phyloP scores from a whole-genome alignment of 2,888 invertebrate genomes.

The Trichacis sp. region DNA sequence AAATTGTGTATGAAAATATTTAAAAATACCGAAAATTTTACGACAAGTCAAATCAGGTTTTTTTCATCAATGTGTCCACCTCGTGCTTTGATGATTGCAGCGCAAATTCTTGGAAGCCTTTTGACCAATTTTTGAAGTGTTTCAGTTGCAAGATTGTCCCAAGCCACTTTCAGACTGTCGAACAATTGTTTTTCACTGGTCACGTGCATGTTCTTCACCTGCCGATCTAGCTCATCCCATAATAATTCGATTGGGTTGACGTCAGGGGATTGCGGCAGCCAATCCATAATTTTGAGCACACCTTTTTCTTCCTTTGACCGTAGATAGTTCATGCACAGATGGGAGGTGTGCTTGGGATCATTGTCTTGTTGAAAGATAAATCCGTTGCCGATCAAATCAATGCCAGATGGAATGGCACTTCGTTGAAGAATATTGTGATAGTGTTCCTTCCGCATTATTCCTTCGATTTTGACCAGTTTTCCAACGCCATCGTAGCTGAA shows the following conservation, averaged over 20 bases:
- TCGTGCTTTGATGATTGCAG: too few relatives aligned
- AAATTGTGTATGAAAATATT: too few relatives aligned
- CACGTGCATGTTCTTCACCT: too few relatives aligned
- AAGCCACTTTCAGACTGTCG: too few relatives aligned
- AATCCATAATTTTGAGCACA: background rate
- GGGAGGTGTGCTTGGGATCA: too few relatives aligned
- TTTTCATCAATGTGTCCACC: too few relatives aligned
- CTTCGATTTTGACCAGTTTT: conserved; percentile 32
- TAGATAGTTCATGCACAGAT: conserved; percentile 1
- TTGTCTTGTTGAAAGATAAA: conserved; percentile 12
- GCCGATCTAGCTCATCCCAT: background rate
- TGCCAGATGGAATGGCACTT: conserved; percentile 7
- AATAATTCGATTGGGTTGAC: background rate
- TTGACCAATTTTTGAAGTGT: too few relatives aligned
- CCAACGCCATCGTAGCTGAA: conserved; percentile 22
- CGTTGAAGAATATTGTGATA: conserved; percentile 25
- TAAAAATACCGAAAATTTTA: too few relatives aligned
- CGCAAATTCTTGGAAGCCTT: too few relatives aligned
- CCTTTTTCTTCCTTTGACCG: background rate
- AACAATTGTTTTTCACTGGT: too few relatives aligned
- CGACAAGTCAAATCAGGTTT: too few relatives aligned
- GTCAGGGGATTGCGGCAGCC: background rate
- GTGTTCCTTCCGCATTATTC: conserved; percentile 29
- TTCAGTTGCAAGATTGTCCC: too few relatives aligned
- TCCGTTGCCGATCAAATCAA: background rate